These are phyloP conservation scores for Crocuta crocuta DNA, from an alignment of 2,113 vertebrate species.

Conservation along the genomic window DNA sequence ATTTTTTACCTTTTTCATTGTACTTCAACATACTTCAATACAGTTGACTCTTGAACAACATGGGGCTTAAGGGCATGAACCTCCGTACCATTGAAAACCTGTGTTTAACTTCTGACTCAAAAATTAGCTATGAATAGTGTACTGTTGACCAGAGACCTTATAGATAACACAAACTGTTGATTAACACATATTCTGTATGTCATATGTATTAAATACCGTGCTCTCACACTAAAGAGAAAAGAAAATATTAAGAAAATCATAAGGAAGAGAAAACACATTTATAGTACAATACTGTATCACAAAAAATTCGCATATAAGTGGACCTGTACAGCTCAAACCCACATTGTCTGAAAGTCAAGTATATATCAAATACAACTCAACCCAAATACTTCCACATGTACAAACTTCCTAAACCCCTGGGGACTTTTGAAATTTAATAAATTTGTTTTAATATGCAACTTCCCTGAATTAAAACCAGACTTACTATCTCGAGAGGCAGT, in stretches of 20 bases:
- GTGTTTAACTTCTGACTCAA: neutral
- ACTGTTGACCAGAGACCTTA: neutral
- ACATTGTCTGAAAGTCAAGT: neutral
- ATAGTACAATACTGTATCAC: neutral
- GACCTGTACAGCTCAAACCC: neutral
- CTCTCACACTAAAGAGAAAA: neutral
- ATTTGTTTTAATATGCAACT: neutral
- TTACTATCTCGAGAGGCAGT: neutral
- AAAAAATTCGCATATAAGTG: neutral
- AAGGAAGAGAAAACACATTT: neutral
- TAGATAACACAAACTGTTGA: neutral
- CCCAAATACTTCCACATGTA: neutral
- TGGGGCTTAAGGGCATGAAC: neutral
- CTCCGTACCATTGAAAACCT: neutral
- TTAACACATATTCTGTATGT: neutral
- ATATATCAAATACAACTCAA: constrained; percentile 16
- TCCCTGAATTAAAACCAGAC: neutral
- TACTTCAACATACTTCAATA: neutral
- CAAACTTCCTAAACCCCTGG: neutral
- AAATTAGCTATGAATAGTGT: neutral
- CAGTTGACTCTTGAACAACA: neutral
- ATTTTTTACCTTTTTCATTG: constrained; percentile 1
- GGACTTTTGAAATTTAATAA: constrained; percentile 12
- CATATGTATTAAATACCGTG: neutral
- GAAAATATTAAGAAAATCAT: neutral